Conservation (phyloP, 2,888 invertebrate genomes). For the Agonopterix arenella region DNA sequence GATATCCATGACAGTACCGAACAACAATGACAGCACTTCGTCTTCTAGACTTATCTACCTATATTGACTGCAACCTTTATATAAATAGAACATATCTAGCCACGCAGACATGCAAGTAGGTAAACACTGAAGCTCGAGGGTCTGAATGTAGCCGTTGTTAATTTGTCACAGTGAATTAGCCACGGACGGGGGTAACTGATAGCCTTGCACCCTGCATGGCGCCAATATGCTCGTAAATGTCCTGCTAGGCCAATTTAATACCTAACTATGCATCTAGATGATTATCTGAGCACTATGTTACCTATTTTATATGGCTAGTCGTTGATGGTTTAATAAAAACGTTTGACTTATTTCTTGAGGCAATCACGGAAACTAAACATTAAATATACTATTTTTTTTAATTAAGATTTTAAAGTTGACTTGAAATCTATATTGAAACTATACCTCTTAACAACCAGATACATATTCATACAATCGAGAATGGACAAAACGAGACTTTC, state of each 20-base stretch:
- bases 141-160: conserved; percentile 71
- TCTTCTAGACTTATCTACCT: not conserved
- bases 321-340: no score
- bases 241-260: conserved; percentile 63
- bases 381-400: no score
- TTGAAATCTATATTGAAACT: no score
- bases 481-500: no score
- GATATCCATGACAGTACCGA: no score
- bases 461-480: no score
- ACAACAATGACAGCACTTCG: no score
- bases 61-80: not conserved
- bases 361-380: no score
- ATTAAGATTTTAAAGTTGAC: no score
- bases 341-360: no score
- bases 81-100: not conserved
- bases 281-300: conserved; percentile 29
- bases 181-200: conserved; percentile 68
- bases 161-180: conserved; percentile 77
- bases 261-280: conserved; percentile 57
- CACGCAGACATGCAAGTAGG: conserved; percentile 5
- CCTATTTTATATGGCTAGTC: no score
- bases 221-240: conserved; percentile 73
- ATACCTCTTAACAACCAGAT: no score
- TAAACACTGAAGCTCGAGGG: conserved; percentile 24
- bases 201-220: conserved; percentile 68